Base-by-base conservation (phyloP, 2,113 vertebrate species). In the Eulacestoma nigropectus region DNA sequence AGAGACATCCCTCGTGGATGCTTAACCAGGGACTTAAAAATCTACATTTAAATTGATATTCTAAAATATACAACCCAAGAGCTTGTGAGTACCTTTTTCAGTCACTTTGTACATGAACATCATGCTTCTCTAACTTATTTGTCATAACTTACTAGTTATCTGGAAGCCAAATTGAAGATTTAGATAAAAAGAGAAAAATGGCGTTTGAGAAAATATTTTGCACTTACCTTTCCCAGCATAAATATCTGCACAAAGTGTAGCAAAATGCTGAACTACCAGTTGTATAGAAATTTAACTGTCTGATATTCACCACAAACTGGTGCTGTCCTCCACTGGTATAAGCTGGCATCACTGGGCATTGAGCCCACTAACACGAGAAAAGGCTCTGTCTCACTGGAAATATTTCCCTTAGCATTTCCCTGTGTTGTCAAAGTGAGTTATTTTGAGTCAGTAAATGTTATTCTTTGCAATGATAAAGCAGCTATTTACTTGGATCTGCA, bases 1-100 rank as follows among this genome's bases (percentile, higher is more conserved):
- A 95, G 87, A 96, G 69, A 81, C 39, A 74, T 96, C 76, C 80
- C 87, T 89, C 60, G 72, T 39, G 73, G 33, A 78, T 95, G 41
- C 32, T 96, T 92, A 94, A 95, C 93, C 30, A 16, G 84, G 74
- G 82, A 97, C 60, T 95, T 97, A 89, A 95, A 97, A 97, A 97
- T 98, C 95, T 98, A 95, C 96, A 98, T 98, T 98, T 97, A 98
- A 96, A 98, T 97, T 97, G 95, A 96, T 72, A 82, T 95, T 97
- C 79, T 84, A 81, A 97, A 97, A 92, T 95, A 80, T 89, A 87
- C 93, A 96, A 70, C 90, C 79, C 70, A 94, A 91, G 94, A 93
- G 60, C 89, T 68, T 70, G 10, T 41, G 52, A 89, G 30, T 87
- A 68, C 35, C 37, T 92, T 94, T 84, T 89, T 37, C 91, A 75